These are phyloP conservation scores for Sogatella furcifera DNA, from an alignment of 1,140 invertebrate genomes.

Conservation along the genomic window DNA sequence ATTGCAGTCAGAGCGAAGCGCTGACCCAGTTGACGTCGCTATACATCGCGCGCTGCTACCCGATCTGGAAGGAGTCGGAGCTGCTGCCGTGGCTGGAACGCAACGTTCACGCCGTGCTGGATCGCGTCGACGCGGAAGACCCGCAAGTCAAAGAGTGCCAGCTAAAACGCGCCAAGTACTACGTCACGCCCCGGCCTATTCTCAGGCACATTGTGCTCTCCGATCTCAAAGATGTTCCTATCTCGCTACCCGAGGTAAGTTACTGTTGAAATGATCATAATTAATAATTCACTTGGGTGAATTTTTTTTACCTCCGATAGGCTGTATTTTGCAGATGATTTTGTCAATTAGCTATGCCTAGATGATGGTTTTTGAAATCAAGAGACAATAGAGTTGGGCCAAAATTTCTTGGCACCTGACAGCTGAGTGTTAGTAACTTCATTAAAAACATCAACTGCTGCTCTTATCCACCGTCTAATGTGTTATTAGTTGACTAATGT, in stretches of 20 bases:
- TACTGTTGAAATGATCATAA: too few relatives aligned
- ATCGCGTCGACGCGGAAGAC: conserved; percentile 49
- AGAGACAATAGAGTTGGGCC: too few relatives aligned
- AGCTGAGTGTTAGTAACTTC: too few relatives aligned
- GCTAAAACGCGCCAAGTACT: conserved; percentile 47
- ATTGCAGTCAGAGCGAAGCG: conserved; percentile 36
- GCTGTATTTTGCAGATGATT: too few relatives aligned
- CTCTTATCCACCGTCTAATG: too few relatives aligned
- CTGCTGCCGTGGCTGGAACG: conserved; percentile 67
- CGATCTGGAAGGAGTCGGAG: conserved; percentile 68
- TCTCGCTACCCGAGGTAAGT: conserved; percentile 23
- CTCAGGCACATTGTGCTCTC: conserved; percentile 69
- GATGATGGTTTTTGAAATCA: too few relatives aligned
- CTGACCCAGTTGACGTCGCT: conserved; percentile 58
- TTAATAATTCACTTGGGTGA: too few relatives aligned
- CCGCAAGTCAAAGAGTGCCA: conserved; percentile 46
- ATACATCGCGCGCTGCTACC: conserved; percentile 59
- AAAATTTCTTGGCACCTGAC: too few relatives aligned
- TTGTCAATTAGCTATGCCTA: too few relatives aligned
- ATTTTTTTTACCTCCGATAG: too few relatives aligned
- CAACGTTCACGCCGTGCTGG: conserved; percentile 52
- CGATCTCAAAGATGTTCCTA: conserved; percentile 60
- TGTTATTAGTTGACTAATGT: too few relatives aligned
- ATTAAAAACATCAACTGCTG: too few relatives aligned
- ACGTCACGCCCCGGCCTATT: conserved; percentile 61